Base-by-base conservation (phyloP, 2,888 invertebrate species). In the Lasius platythorax region DNA sequence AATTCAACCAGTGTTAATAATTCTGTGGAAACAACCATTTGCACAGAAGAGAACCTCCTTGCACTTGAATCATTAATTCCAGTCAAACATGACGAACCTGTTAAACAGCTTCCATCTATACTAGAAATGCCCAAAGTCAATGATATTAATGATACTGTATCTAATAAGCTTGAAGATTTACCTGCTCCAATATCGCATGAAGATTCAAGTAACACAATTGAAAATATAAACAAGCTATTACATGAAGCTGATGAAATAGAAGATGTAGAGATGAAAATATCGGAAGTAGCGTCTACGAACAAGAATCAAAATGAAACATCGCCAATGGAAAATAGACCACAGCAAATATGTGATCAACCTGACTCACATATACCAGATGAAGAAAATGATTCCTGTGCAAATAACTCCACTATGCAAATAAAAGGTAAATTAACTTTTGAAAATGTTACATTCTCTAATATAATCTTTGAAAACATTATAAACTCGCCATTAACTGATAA, bases 131-230 rank as follows among this genome's bases (percentile, higher is more conserved):
- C 63, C 30, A 33, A 81, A 58, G n/a, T 33, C 37, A 37, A 64
- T 56, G 46, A 82, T 70, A 37, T 43, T 46, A 37, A 81, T 64
- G 46, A 82, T 64, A 11, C 23, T 70, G 30, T 12, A 6, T 43
- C 64, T 70, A 63, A 28, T 12, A 30, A 81, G 63, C 30, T 63
- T 8, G 68, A 74, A 63, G 15, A 40, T 15, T 64, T 61, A 50
- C 37, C 37, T 40, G 3, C 6, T 61, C 12, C 12, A 15, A 43
- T 70, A 46, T 37, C 23, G 18, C 46, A 75, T 46, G 67, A 87
- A 30, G 23, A 78, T 40, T 78, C 33, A 37, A 70, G 11, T 46
- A 46, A 46, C 12, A n/a, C 28, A 18, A 43, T n/a, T 46, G 72
- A 81, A 46, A 37, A 37, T 81, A 12, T 72, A 61, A 37, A 12